Conservation (phyloP, 2,113 vertebrate genomes). For the Chloropsis hardwickii region DNA sequence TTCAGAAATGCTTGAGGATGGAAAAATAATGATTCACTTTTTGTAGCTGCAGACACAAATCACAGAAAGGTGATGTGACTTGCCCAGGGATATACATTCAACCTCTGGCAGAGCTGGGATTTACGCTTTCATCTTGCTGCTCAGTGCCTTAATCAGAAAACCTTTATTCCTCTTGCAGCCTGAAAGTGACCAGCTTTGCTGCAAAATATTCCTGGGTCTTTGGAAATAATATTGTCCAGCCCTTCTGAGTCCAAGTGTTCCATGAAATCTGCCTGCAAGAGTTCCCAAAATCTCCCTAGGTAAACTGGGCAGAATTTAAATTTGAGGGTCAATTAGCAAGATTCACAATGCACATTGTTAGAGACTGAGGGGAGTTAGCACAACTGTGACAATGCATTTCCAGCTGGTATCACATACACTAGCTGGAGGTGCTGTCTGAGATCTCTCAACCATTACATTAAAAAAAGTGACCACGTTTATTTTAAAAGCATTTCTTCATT, state of each 20-base stretch:
- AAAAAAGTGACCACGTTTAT: background rate
- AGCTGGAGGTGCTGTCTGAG: background rate
- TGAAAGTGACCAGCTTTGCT: background rate
- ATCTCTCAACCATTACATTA: background rate
- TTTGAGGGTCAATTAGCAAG: background rate
- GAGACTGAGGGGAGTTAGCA: background rate
- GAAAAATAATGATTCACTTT: conserved; percentile 3
- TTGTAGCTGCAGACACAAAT: background rate
- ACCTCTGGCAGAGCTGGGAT: background rate
- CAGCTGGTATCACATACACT: background rate
- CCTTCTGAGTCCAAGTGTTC: background rate
- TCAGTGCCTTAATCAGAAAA: background rate
- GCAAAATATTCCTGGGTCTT: background rate
- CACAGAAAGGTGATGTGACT: conserved; percentile 20
- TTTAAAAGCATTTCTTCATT: background rate
- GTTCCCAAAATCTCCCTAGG: background rate
- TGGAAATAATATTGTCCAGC: background rate
- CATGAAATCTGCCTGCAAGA: background rate
- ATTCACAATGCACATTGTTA: background rate
- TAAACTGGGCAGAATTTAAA: background rate
- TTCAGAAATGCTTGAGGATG: background rate
- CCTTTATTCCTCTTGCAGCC: background rate
- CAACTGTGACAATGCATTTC: background rate
- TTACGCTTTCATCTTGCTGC: background rate
- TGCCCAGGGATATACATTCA: conserved; percentile 1